Evolutionary conservation across 2,888 invertebrate genomes (phyloP).

Genomic region (Lordiphosa andalusiaca): DNA sequence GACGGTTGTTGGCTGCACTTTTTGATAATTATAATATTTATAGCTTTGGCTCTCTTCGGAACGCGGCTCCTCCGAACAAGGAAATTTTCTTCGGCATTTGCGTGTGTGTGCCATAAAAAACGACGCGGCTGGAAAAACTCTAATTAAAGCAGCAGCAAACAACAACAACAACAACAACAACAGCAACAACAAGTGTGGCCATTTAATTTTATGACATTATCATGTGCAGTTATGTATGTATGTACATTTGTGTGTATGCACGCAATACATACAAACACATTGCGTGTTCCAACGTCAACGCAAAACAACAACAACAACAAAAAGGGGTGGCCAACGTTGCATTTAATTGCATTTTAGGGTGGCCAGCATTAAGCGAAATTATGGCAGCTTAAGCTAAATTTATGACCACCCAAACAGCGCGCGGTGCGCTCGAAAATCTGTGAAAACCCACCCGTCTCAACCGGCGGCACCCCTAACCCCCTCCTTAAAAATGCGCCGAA

Average conservation of each 20-base stretch:
- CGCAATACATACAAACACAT: no score
- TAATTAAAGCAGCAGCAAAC: slow-evolving; percentile 64
- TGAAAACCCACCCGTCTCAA: not conserved
- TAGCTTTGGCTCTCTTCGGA: slow-evolving; percentile 43
- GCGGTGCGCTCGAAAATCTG: slow-evolving; percentile 3
- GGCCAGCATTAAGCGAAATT: no score
- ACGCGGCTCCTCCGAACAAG: slow-evolving; percentile 31
- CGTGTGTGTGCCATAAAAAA: slow-evolving; percentile 3
- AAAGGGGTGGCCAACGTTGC: not conserved
- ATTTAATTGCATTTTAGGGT: slow-evolving; percentile 1
- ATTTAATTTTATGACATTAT: slow-evolving; percentile 75
- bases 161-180: slow-evolving; percentile 39
- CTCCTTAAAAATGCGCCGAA: not conserved
- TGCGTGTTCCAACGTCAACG: no score
- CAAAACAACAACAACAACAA: no score
- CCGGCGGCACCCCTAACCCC: slow-evolving; percentile 4
- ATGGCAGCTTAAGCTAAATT: slow-evolving; percentile 3
- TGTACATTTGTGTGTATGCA: slow-evolving; percentile 1
- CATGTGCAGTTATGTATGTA: slow-evolving; percentile 65
- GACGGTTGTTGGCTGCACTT: slow-evolving; percentile 54
- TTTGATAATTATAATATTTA: slow-evolving; percentile 75
- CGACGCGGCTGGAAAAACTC: slow-evolving; percentile 57
- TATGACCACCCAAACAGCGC: slow-evolving; percentile 6
- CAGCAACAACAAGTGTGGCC: slow-evolving; percentile 67
- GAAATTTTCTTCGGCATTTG: slow-evolving; percentile 39